Evolutionary conservation across 2,888 invertebrate species (phyloP).

Genomic region (Habroteleia sp.): DNA sequence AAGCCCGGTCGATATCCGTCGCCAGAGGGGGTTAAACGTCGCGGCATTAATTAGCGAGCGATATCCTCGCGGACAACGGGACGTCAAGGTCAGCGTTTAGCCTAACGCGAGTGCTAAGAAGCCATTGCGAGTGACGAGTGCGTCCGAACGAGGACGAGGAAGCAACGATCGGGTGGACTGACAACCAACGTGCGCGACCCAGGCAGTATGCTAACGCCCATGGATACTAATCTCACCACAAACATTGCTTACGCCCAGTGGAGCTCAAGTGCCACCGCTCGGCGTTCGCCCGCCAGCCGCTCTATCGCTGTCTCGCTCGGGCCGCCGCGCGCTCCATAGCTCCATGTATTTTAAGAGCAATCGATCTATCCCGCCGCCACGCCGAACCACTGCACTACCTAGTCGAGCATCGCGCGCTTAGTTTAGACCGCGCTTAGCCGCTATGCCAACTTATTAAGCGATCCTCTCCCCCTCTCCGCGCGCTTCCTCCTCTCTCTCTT

Average conservation of each 20-base stretch:
- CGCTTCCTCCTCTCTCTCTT: background rate
- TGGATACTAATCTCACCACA: slow-evolving; percentile 79
- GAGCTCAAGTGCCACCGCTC: slow-evolving; percentile 69
- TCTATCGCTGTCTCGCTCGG: slow-evolving; percentile 6
- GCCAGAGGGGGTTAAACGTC: too few species aligned
- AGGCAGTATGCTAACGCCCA: slow-evolving; percentile 77
- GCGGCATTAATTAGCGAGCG: slow-evolving; percentile 76
- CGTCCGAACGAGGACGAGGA: slow-evolving; percentile 10
- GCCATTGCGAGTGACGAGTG: slow-evolving; percentile 25
- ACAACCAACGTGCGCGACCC: slow-evolving; percentile 78
- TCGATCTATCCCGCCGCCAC: slow-evolving; percentile 41
- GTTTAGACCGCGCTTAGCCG: slow-evolving; percentile 15
- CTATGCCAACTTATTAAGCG: slow-evolving; percentile 38
- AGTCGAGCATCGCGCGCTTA: slow-evolving; percentile 16
- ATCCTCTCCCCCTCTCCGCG: background rate
- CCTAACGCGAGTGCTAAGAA: slow-evolving; percentile 41
- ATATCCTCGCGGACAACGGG: slow-evolving; percentile 69
- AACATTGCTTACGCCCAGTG: slow-evolving; percentile 75
- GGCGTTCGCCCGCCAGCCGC: slow-evolving; percentile 17
- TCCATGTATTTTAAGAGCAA: slow-evolving; percentile 55
- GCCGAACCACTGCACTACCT: slow-evolving; percentile 27
- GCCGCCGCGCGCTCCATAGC: slow-evolving; percentile 11
- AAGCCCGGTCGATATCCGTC: too few species aligned
- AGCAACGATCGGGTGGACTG: slow-evolving; percentile 70
- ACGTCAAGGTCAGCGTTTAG: slow-evolving; percentile 69